Percentiles rank a stretch among this genome's conserved stretches.
Evolutionary conservation across 2,113 vertebrate species (phyloP).

Genomic region (Puntigrus tetrazona): DNA sequence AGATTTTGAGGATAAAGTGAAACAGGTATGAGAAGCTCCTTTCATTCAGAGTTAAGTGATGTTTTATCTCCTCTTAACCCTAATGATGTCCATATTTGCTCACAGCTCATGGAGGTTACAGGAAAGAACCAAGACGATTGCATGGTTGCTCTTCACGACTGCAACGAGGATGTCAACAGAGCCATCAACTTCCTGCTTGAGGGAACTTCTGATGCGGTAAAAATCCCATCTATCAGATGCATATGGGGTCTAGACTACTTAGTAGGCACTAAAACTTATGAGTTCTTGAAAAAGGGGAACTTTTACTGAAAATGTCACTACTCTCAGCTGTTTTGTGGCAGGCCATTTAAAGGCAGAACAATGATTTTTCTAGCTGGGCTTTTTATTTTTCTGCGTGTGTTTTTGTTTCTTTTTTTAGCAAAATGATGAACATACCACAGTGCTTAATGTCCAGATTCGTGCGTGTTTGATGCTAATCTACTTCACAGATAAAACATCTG

Average conservation of each 20-base stretch:
- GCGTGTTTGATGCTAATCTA: not conserved
- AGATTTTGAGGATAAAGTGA: slow-evolving; percentile 98
- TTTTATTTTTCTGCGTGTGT: not conserved
- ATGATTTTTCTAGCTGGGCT: not conserved
- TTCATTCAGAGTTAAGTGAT: not conserved
- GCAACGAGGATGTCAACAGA: slow-evolving; percentile 95
- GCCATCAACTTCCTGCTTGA: slow-evolving; percentile 98
- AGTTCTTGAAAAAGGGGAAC: not conserved
- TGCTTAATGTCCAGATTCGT: not conserved
- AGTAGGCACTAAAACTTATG: not conserved
- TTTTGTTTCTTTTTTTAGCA: not conserved
- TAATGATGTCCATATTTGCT: not conserved
- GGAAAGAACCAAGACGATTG: slow-evolving; percentile 99
- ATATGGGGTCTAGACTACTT: not conserved
- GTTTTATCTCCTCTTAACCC: too few relatives aligned
- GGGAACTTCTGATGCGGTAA: slow-evolving; percentile 94
- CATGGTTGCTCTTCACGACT: slow-evolving; percentile 97
- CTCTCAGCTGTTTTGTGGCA: slow-evolving; percentile 12
- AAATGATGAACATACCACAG: not conserved
- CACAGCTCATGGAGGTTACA: slow-evolving; percentile 95
- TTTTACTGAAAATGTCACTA: not conserved
- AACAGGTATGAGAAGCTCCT: slow-evolving; percentile 81
- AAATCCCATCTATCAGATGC: slow-evolving; percentile 16
- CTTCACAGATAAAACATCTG: not conserved
- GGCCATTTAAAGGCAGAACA: not conserved